A percentile compares a stretch with the other conserved stretches of the same genome.
phyloP scores from a whole-genome alignment of 2,888 invertebrate genomes.

The Epiblema foenella region DNA sequence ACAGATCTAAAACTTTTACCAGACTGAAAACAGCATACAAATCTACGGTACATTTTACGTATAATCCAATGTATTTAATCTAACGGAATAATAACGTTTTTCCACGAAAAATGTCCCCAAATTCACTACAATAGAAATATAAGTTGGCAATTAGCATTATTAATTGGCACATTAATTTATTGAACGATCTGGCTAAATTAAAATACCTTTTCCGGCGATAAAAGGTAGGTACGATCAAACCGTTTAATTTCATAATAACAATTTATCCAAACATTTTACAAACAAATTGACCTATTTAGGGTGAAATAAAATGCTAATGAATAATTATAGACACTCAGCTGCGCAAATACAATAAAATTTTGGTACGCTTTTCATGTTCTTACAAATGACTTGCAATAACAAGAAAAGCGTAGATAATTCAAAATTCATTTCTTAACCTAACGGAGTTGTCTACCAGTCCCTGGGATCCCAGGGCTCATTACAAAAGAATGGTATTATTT shows the following conservation, averaged over 20 bases:
- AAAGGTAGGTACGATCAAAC: slow-evolving; percentile 7
- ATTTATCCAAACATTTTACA: slow-evolving; percentile 1
- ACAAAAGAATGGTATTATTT: too few species aligned
- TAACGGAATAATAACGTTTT: not conserved
- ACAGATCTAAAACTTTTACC: too few species aligned
- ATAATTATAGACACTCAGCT: not conserved
- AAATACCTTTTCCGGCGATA: slow-evolving; percentile 12
- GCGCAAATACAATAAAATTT: not conserved
- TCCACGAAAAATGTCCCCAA: not conserved
- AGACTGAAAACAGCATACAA: too few species aligned
- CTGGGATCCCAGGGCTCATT: too few species aligned
- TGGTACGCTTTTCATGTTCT: too few species aligned
- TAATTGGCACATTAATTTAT: slow-evolving; percentile 8
- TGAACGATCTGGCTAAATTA: not conserved
- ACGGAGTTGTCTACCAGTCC: too few species aligned
- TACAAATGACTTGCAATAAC: too few species aligned
- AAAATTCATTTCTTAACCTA: too few species aligned
- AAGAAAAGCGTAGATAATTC: too few species aligned
- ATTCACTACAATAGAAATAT: not conserved
- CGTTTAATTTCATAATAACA: slow-evolving; percentile 1
- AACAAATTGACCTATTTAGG: slow-evolving; percentile 15
- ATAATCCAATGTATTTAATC: too few species aligned
- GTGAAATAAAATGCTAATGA: not conserved
- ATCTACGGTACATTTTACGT: too few species aligned
- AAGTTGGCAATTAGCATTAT: slow-evolving; percentile 12